Evolutionary conservation across 2,888 invertebrate species (phyloP).

Genomic region (Drepana falcataria): DNA sequence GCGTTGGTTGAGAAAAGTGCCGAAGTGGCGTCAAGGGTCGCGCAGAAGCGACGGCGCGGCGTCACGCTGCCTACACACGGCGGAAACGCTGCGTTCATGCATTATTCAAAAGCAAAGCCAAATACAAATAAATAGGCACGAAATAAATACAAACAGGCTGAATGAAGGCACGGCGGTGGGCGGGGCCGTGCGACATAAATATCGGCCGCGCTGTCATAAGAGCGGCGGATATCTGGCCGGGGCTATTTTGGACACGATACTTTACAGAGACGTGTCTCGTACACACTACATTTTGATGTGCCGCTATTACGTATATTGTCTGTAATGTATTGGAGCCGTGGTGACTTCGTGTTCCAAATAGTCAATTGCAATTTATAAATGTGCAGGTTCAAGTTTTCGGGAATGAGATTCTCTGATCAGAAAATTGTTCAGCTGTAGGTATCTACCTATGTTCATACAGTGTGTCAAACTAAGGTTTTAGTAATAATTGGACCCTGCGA

Average conservation of each 20-base stretch:
- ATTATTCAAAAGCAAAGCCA: slow-evolving; percentile 75
- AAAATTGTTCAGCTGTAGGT: no score
- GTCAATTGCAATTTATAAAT: no score
- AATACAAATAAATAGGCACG: slow-evolving; percentile 78
- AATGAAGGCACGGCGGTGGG: slow-evolving; percentile 74
- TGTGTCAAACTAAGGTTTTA: no score
- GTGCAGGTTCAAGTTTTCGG: no score
- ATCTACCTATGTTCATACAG: no score
- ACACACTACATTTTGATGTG: slow-evolving; percentile 13
- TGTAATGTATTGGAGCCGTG: not conserved
- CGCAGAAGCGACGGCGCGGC: slow-evolving; percentile 36
- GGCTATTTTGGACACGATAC: slow-evolving; percentile 64
- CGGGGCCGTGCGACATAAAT: slow-evolving; percentile 76
- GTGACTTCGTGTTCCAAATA: no score
- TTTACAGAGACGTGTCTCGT: slow-evolving; percentile 26
- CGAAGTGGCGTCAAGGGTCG: slow-evolving; percentile 35
- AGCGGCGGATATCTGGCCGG: slow-evolving; percentile 61
- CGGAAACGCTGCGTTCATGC: slow-evolving; percentile 75
- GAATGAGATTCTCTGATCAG: no score
- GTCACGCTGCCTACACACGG: slow-evolving; percentile 78
- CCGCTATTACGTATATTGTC: slow-evolving; percentile 14
- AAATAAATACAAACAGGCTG: slow-evolving; percentile 78
- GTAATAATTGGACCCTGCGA: no score
- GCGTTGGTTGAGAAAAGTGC: slow-evolving; percentile 31
- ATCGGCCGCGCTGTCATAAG: slow-evolving; percentile 71